Evolutionary conservation across 1,140 invertebrate species (phyloP).

Genomic region (Nymphalis io): DNA sequence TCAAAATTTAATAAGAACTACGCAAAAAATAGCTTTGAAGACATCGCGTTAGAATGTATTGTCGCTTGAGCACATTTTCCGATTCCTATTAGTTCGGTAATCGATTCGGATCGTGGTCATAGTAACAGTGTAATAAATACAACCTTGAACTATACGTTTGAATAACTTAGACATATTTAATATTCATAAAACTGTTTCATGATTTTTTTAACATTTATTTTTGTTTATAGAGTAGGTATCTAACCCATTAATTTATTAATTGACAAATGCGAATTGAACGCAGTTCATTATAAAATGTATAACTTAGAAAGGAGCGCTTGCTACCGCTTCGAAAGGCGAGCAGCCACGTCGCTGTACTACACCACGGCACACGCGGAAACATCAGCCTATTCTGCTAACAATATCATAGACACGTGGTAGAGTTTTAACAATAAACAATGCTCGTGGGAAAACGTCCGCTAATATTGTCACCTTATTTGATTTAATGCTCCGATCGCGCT

Average conservation of each 20-base stretch:
- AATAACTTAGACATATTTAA: not conserved
- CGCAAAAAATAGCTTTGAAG: not conserved
- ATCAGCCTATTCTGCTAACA: not conserved
- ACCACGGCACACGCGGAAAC: not conserved
- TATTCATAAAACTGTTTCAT: not conserved
- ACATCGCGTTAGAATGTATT: not conserved
- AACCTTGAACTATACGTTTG: constrained; percentile 18
- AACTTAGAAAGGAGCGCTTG: too few relatives aligned
- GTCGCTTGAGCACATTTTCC: not conserved
- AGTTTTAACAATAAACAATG: not conserved
- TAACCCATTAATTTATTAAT: too few relatives aligned
- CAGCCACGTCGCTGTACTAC: not conserved
- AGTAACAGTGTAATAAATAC: constrained; percentile 11
- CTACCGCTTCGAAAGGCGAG: too few relatives aligned
- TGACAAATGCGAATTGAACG: too few relatives aligned
- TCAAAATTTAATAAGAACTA: not conserved
- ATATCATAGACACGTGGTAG: not conserved
- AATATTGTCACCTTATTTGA: constrained; percentile 6
- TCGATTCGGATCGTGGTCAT: constrained; percentile 15
- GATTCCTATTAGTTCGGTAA: not conserved
- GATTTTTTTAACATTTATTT: too few relatives aligned
- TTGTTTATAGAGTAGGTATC: too few relatives aligned
- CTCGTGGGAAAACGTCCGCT: constrained; percentile 11
- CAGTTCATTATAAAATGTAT: too few relatives aligned
- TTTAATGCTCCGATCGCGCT: not conserved